Evolutionary conservation across 1,140 invertebrate species (phyloP).

Genomic region (Heliconius hermathena): DNA sequence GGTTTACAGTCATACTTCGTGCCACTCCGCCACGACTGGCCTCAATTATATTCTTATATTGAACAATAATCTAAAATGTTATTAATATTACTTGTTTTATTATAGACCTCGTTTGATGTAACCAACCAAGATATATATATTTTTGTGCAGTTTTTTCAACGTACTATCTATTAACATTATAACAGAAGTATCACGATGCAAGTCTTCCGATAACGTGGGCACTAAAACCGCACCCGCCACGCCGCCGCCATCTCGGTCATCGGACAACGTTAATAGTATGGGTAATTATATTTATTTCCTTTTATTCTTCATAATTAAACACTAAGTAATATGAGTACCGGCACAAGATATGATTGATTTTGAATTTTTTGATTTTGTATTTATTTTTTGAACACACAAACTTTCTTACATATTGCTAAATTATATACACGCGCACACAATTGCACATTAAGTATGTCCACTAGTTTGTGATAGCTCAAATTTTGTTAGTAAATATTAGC

Average conservation of each 20-base stretch:
- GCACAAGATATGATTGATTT: not conserved
- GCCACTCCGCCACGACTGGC: no score
- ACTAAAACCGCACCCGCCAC: slow-evolving; percentile 55
- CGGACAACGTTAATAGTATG: slow-evolving; percentile 75
- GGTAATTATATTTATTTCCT: slow-evolving; percentile 44
- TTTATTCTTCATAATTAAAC: not conserved
- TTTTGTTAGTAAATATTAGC: no score
- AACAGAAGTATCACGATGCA: slow-evolving; percentile 76
- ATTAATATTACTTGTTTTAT: no score
- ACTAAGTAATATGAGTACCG: not conserved
- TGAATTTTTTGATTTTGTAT: not conserved
- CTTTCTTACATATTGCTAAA: not conserved
- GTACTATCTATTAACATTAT: not conserved
- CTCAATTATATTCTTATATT: no score
- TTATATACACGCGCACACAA: not conserved
- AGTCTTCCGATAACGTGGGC: slow-evolving; percentile 75
- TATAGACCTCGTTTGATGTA: no score
- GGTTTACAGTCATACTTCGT: no score
- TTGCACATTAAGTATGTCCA: no score
- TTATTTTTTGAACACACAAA: not conserved
- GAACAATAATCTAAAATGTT: no score
- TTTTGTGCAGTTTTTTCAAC: no score
- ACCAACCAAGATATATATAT: no score
- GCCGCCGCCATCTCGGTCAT: slow-evolving; percentile 72
- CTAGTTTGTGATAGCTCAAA: no score